Evolutionary conservation across 1,140 invertebrate genomes (phyloP).

Genomic region (Parapsyche elsis): DNA sequence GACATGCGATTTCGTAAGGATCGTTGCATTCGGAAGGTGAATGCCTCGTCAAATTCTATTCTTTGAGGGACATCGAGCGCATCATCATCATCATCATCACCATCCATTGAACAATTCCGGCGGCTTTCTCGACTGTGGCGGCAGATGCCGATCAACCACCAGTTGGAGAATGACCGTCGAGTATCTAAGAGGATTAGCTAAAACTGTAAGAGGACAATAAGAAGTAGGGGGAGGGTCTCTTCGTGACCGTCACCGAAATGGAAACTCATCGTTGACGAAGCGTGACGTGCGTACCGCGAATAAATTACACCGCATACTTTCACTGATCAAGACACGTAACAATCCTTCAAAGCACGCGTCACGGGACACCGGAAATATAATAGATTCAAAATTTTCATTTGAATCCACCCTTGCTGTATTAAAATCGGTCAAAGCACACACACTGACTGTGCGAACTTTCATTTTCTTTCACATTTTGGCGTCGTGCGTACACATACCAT

Average conservation of each 20-base stretch:
- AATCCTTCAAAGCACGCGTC: neutral
- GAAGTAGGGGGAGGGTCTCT: too few relatives aligned
- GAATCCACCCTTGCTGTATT: too few relatives aligned
- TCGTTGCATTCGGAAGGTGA: too few relatives aligned
- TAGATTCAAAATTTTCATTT: too few relatives aligned
- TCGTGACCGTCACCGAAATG: conserved; percentile 43
- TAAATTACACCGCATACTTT: conserved; percentile 44
- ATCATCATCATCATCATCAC: too few relatives aligned
- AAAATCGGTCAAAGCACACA: too few relatives aligned
- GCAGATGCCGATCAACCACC: neutral
- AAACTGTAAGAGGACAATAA: too few relatives aligned
- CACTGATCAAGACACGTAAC: conserved; percentile 33
- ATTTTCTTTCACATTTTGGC: neutral
- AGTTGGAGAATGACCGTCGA: neutral
- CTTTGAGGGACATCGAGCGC: too few relatives aligned
- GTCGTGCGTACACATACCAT: too few relatives aligned
- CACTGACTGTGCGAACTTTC: conserved; percentile 1
- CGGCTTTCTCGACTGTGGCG: neutral
- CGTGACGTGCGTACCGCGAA: conserved; percentile 42
- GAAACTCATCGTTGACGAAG: conserved; percentile 33
- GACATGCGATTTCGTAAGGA: neutral
- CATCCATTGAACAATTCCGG: neutral
- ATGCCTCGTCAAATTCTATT: too few relatives aligned
- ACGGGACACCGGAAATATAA: neutral
- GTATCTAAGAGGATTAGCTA: too few relatives aligned